Evolutionary conservation across 2,797 vertebrate genomes (phyloP), one percentile per base, ranked within the genome.

Genomic region (Scolopax bukidnonensis): DNA sequence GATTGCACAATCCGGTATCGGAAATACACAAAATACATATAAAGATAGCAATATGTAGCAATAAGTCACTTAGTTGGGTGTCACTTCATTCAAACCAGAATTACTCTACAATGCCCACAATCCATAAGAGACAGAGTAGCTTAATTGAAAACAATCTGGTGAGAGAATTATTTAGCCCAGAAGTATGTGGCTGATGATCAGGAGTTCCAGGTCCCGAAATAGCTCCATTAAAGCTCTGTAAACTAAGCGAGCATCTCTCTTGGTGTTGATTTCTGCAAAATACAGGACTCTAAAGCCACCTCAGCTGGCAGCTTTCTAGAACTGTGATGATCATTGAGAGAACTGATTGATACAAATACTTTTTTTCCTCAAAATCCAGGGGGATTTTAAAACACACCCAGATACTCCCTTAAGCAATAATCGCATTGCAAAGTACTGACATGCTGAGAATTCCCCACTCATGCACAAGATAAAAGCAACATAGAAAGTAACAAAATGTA

Each of bases 71-170:
- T n/a, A n/a, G 27, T 5, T 90, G 40, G 25, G 57, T 40, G 16
- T 77, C 64, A 65, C 36, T 57, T 87, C 89, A 61, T 92, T 94
- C 89, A 91, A 80, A 80, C 33, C 43, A 89, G 71, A 87, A 71
- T 87, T 89, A 87, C 50, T 68, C 60, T 43, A 65, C 68, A 57
- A 47, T 51, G 65, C 50, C 87, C 82, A 86, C 91, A 92, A 56
- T 78, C 61, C 69, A 87, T 71, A 65, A 92, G 41, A 91, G 84
- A 80, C 27, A 69, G 68, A 92, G 61, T 20, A 47, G 20, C 61
- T 88, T 81, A 75, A 76, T 15, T 95, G 92, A 79, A 94, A 96
- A 85, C 57, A 84, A 71, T 65, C 79, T 78, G 33, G 57, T 84
- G 73, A 86, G 65, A 85, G 50, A 88, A 90, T 45, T 28, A 84